Percentiles rank a stretch among this genome's conserved stretches.
Evolutionary conservation across 2,113 vertebrate species (phyloP).

Genomic region (Erythrolamprus reginae): DNA sequence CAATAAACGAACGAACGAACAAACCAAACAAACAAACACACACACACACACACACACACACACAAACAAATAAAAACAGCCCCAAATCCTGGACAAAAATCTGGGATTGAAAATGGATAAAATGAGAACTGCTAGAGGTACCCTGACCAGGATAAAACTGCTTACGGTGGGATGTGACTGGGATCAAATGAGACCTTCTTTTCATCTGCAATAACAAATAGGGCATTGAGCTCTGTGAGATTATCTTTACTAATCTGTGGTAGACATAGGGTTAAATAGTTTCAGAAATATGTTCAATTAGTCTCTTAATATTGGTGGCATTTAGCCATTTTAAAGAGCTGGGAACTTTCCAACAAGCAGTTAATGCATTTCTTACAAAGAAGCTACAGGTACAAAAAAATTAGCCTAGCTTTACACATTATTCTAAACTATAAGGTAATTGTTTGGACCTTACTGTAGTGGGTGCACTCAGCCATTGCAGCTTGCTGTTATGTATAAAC

Average conservation of each 20-base stretch:
- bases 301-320: not conserved
- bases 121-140: no score
- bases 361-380: constrained; percentile 41
- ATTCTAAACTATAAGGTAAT: not conserved
- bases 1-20: no score
- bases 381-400: constrained; percentile 44
- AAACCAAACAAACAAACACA: no score
- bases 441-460: not conserved
- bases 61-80: no score
- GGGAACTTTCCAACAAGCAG: constrained; percentile 9
- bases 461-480: not conserved
- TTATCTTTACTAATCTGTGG: not conserved
- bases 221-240: not conserved
- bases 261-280: not conserved
- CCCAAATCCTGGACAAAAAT: no score
- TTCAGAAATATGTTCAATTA: not conserved
- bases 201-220: not conserved
- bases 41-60: no score
- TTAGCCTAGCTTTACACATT: not conserved
- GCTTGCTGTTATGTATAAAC: not conserved
- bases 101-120: no score
- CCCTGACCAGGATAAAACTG: no score
- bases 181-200: not conserved
- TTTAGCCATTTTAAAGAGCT: not conserved
- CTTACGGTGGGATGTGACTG: not conserved